Base-by-base conservation (phyloP, 1,140 invertebrate genomes). In the Tetraneura akinire region DNA sequence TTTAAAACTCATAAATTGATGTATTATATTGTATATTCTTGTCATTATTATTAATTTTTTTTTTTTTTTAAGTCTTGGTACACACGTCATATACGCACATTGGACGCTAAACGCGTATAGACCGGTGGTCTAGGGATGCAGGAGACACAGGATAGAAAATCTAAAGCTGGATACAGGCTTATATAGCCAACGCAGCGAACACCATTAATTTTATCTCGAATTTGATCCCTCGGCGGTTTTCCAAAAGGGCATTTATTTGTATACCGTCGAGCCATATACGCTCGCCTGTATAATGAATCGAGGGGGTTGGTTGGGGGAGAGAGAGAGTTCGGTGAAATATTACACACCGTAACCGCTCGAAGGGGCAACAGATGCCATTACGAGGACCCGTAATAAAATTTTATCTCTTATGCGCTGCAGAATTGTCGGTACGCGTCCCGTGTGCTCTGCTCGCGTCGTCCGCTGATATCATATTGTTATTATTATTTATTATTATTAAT, bases 141-240 rank as follows among this genome's bases (percentile, higher is more conserved):
- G 16, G 57, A 18, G 32, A 37, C 8, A 29, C 6, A 21, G 18
- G 26, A 10, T 3, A 16, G 23, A 18, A 29, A 62, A 60, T 42
- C 55, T 47, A 47, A 78, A 62, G 37, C 74, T 62, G 42, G 51
- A 45, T 47, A 62, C 29, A 78, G 74, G 74, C 37, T 62, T 78
- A 78, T 29, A 18, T 45, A 21, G 29, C 55, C 32, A 13, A 23
- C 23, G 73, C 11, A 45, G 32, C 32, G 53, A 47, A 42, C 42
- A 37, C 74, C 74, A 78, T 78, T 78, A 78, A 78, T 78, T 78
- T 78, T 62, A 78, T 78, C 74, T 78, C 23, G 74, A 78, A 78
- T 78, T 78, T 78, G 74, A 78, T 78, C 74, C 74, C 42, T 37
- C 74, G 74, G 74, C 23, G 74, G 74, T 78, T 78, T 78, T 78